Percentiles rank a stretch among this genome's conserved stretches.
Conservation (phyloP, 1,140 invertebrate species). For the Meteorus sp. region DNA sequence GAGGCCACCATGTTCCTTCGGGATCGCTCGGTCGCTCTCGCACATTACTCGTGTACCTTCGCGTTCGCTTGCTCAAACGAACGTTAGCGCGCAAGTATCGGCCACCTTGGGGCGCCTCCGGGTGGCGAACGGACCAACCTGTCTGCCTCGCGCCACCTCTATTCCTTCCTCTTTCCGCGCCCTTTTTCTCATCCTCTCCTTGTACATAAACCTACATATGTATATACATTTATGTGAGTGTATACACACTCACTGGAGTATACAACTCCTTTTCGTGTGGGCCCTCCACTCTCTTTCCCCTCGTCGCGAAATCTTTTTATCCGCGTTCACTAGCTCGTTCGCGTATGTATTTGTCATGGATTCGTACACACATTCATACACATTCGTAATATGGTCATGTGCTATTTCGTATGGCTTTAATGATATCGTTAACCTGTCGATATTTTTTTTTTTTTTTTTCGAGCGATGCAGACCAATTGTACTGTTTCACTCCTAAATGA, state of each 20-base stretch:
- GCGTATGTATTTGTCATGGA: no score
- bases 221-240: neutral
- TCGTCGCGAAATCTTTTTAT: constrained; percentile 11
- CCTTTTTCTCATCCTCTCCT: constrained; percentile 10
- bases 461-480: constrained; percentile 1
- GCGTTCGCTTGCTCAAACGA: constrained; percentile 21
- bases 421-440: constrained; percentile 27
- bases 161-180: constrained; percentile 24
- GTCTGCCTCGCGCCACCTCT: constrained; percentile 47
- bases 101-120: constrained; percentile 56
- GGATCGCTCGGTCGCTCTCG: constrained; percentile 25
- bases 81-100: constrained; percentile 37
- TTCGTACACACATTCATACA: no score
- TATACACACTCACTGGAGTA: neutral
- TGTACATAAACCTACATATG: neutral
- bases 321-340: no score
- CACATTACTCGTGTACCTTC: constrained; percentile 21
- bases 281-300: neutral
- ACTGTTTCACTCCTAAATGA: constrained; percentile 11
- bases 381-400: no score
- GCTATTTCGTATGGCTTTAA: no score
- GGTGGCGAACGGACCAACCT: constrained; percentile 55
- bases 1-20: constrained; percentile 57
- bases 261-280: no score
- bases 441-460: no score